A percentile compares a stretch with the other conserved stretches of the same genome.
Conservation (phyloP, 2,888 invertebrate genomes). For the Acanthosepion pharaonis region DNA sequence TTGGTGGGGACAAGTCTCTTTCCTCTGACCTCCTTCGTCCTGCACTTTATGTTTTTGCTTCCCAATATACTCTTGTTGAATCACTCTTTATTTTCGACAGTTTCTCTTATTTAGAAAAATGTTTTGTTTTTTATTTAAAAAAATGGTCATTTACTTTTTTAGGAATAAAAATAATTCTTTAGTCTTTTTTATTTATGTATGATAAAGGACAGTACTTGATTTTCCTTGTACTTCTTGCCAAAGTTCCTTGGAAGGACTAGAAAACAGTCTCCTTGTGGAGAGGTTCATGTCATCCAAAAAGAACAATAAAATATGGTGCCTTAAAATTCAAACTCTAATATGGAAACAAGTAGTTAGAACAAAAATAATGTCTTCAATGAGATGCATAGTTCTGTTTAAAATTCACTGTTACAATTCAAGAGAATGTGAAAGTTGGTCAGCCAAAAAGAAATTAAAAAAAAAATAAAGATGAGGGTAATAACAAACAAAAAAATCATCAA, state of each 20-base stretch:
- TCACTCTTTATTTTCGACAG: neutral
- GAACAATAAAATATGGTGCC: too few relatives aligned
- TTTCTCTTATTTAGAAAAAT: neutral
- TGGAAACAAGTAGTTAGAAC: too few relatives aligned
- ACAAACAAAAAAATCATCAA: too few relatives aligned
- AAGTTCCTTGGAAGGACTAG: neutral
- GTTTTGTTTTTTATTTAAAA: neutral
- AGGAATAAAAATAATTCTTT: neutral
- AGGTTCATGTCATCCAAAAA: too few relatives aligned
- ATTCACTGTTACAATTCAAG: too few relatives aligned
- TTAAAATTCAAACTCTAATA: too few relatives aligned
- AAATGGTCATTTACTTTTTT: neutral
- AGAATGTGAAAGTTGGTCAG: too few relatives aligned
- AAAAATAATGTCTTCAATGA: too few relatives aligned
- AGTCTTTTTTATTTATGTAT: neutral
- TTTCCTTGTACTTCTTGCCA: neutral
- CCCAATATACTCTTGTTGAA: neutral
- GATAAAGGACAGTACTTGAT: neutral
- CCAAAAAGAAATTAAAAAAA: too few relatives aligned
- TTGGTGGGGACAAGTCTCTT: slow-evolving; percentile 25
- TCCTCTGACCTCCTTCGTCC: slow-evolving; percentile 6
- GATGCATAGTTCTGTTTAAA: too few relatives aligned
- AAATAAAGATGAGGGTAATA: too few relatives aligned
- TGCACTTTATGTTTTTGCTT: neutral
- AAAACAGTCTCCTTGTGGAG: too few relatives aligned